Percentiles rank a stretch among this genome's conserved stretches.
Conservation (phyloP, 2,113 vertebrate genomes). For the Pangasianodon hypophthalmus region DNA sequence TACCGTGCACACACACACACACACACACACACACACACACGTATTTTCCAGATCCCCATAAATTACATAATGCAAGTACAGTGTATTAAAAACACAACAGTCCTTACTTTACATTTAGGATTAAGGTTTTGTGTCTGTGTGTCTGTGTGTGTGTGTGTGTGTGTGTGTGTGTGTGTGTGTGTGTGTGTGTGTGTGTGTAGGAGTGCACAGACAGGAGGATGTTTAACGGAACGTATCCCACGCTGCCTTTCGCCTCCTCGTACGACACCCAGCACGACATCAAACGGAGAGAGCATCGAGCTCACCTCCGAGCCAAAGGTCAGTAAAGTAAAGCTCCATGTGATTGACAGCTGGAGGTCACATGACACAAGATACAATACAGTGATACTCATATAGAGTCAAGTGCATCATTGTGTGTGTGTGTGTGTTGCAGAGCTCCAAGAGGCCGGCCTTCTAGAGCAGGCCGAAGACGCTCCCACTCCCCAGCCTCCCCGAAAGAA, state of each 20-base stretch:
- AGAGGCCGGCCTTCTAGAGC: slow-evolving; percentile 50
- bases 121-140: slow-evolving; percentile 15
- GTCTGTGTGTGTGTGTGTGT: slow-evolving; percentile 31
- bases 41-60: neutral
- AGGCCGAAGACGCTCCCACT: neutral
- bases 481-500: slow-evolving; percentile 65
- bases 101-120: neutral
- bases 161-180: slow-evolving; percentile 34
- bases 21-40: neutral
- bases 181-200: slow-evolving; percentile 57
- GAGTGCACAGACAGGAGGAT: slow-evolving; percentile 66
- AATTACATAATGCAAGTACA: neutral
- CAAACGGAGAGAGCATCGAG: slow-evolving; percentile 45
- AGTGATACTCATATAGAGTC: neutral
- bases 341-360: neutral
- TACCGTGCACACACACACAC: neutral
- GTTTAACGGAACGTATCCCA: slow-evolving; percentile 67
- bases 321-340: neutral
- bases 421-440: slow-evolving; percentile 60
- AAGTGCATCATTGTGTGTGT: neutral
- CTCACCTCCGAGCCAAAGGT: slow-evolving; percentile 62
- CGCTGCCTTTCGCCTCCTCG: slow-evolving; percentile 59
- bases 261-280: slow-evolving; percentile 69
- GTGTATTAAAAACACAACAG: neutral
- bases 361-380: neutral